These are phyloP conservation scores for Dolichallabes microphthalmus DNA, from an alignment of 2,113 vertebrate species.

Conservation along the genomic window DNA sequence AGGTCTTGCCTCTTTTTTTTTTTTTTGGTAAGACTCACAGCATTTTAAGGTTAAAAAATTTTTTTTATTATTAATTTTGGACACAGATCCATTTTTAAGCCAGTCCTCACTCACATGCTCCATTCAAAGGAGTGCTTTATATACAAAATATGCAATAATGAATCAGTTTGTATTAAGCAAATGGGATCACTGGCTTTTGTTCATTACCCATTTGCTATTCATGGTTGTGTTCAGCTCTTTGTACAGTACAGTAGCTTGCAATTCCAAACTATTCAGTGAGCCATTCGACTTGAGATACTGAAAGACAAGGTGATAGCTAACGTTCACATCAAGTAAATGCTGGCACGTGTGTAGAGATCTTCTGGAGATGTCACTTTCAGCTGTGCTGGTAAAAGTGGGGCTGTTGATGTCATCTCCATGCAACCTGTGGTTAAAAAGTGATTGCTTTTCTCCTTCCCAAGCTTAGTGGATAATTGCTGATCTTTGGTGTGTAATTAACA, in stretches of 20 bases:
- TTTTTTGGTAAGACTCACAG: neutral
- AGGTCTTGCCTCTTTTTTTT: too few relatives aligned
- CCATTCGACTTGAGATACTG: neutral
- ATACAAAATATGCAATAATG: neutral
- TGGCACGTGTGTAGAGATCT: neutral
- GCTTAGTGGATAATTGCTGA: slow-evolving; percentile 36
- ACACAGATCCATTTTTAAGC: neutral
- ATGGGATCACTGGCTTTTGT: neutral
- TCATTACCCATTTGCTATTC: neutral
- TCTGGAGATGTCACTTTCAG: neutral
- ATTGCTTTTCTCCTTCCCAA: slow-evolving; percentile 14
- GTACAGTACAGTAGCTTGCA: too few relatives aligned
- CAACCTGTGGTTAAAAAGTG: slow-evolving; percentile 11
- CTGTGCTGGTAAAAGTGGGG: neutral
- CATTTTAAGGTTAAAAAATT: neutral
- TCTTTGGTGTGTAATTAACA: slow-evolving; percentile 53
- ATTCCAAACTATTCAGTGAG: neutral
- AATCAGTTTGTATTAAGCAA: neutral
- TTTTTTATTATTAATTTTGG: too few relatives aligned
- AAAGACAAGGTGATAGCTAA: neutral
- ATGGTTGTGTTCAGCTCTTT: neutral
- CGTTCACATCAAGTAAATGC: neutral
- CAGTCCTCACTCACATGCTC: neutral
- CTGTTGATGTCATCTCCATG: neutral
- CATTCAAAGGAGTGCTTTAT: neutral